A percentile compares a stretch with the other conserved stretches of the same genome.
Evolutionary conservation across 2,797 vertebrate species (phyloP).

Genomic region (Sebastes flavidus): DNA sequence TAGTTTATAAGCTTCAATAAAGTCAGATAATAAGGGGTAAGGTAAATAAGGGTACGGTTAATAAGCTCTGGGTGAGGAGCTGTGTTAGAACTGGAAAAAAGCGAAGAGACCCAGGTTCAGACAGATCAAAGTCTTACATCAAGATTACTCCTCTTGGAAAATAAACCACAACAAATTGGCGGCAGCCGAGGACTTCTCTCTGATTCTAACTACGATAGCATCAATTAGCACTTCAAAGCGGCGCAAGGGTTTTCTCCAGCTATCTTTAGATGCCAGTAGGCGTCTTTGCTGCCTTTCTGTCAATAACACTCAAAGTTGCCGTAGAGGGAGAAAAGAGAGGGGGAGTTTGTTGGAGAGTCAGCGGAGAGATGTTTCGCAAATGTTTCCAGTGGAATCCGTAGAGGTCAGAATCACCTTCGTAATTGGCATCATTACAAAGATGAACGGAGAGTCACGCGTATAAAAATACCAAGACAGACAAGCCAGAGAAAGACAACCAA

Average conservation of each 20-base stretch:
- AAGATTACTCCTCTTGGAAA: slow-evolving; percentile 67
- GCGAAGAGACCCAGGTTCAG: slow-evolving; percentile 51
- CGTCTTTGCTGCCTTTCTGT: slow-evolving; percentile 58
- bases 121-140: slow-evolving; percentile 70
- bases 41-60: slow-evolving; percentile 75
- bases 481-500: background rate
- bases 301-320: slow-evolving; percentile 66
- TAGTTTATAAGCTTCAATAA: slow-evolving; percentile 64
- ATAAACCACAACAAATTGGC: slow-evolving; percentile 75
- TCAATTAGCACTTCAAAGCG: slow-evolving; percentile 81
- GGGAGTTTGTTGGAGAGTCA: slow-evolving; percentile 5
- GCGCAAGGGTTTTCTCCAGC: slow-evolving; percentile 61
- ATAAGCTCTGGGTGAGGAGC: slow-evolving; percentile 57
- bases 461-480: background rate
- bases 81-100: slow-evolving; percentile 45
- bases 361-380: slow-evolving; percentile 6
- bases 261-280: slow-evolving; percentile 77
- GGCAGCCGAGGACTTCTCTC: slow-evolving; percentile 53
- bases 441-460: background rate
- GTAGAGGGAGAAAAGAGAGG: slow-evolving; percentile 2
- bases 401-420: slow-evolving; percentile 42
- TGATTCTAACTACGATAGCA: slow-evolving; percentile 68
- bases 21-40: slow-evolving; percentile 66
- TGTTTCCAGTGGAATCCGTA: background rate
- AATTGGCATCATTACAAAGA: slow-evolving; percentile 34